phyloP scores from a whole-genome alignment of 2,113 vertebrate genomes.

The Dipodomys ordii region DNA sequence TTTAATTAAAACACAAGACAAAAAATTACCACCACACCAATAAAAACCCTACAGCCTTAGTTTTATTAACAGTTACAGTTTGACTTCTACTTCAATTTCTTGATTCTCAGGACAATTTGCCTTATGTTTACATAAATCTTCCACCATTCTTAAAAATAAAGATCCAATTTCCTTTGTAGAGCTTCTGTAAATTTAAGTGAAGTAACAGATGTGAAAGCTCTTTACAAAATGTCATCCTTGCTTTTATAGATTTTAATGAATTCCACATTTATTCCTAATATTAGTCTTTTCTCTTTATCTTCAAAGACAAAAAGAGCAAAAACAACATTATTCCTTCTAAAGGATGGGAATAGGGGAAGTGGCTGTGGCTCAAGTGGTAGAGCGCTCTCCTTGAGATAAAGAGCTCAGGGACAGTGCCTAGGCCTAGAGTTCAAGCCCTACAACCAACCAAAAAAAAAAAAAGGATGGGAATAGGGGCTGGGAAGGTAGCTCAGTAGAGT shows the following conservation, averaged over 20 bases:
- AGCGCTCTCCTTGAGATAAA: no score
- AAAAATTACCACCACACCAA: neutral
- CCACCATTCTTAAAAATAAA: neutral
- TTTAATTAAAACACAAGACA: neutral
- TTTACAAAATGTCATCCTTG: neutral
- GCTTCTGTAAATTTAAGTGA: constrained; percentile 41
- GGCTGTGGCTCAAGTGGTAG: no score
- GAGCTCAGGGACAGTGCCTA: no score
- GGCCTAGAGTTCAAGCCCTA: no score
- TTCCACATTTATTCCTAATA: constrained; percentile 17
- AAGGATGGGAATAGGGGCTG: no score
- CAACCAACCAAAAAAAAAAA: no score
- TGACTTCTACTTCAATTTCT: neutral
- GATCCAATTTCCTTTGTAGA: neutral
- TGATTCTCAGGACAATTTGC: neutral
- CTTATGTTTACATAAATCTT: constrained; percentile 13
- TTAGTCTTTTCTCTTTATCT: constrained; percentile 19
- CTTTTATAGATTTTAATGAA: constrained; percentile 26
- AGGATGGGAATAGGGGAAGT: no score
- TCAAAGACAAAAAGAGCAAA: constrained; percentile 11
- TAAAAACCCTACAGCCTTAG: neutral
- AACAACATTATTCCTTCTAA: neutral
- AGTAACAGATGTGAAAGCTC: neutral
- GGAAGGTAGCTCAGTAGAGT: no score
- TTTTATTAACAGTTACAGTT: neutral